Conservation (phyloP, 2,888 invertebrate genomes). For the Gandaritis pyraliata region DNA sequence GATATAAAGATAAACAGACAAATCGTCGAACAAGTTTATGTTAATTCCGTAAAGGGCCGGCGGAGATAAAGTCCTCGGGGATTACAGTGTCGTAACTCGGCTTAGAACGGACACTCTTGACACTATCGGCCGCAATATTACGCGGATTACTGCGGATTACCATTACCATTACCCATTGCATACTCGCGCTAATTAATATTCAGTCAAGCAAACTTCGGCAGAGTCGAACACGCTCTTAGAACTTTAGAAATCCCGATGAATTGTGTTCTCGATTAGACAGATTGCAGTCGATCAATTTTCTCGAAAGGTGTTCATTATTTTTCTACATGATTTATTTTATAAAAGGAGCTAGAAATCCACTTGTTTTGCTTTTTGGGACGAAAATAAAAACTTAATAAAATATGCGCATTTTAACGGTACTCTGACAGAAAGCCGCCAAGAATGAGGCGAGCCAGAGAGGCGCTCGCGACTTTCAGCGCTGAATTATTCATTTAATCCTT, state of each 20-base stretch:
- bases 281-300: constrained; percentile 47
- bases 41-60: constrained; percentile 77
- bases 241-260: constrained; percentile 38
- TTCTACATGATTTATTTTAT: neutral
- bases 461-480: constrained; percentile 67
- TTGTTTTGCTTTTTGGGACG: constrained; percentile 48
- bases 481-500: constrained; percentile 78
- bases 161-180: constrained; percentile 65
- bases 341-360: constrained; percentile 41
- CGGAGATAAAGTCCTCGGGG: constrained; percentile 68
- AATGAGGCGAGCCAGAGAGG: constrained; percentile 60
- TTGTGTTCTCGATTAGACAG: constrained; percentile 46
- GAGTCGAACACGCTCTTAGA: constrained; percentile 47
- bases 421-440: constrained; percentile 62
- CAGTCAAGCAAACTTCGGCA: constrained; percentile 49
- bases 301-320: constrained; percentile 3
- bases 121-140: constrained; percentile 71
- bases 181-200: constrained; percentile 62
- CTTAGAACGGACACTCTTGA: constrained; percentile 70
- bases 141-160: constrained; percentile 62
- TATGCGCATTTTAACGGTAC: constrained; percentile 71
- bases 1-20: constrained; percentile 69
- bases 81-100: constrained; percentile 72
- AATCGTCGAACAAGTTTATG: constrained; percentile 72
- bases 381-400: constrained; percentile 60